Evolutionary conservation across 2,888 invertebrate genomes (phyloP), one percentile per base, ranked within the genome.

Genomic region (Agonopterix subpropinquella): DNA sequence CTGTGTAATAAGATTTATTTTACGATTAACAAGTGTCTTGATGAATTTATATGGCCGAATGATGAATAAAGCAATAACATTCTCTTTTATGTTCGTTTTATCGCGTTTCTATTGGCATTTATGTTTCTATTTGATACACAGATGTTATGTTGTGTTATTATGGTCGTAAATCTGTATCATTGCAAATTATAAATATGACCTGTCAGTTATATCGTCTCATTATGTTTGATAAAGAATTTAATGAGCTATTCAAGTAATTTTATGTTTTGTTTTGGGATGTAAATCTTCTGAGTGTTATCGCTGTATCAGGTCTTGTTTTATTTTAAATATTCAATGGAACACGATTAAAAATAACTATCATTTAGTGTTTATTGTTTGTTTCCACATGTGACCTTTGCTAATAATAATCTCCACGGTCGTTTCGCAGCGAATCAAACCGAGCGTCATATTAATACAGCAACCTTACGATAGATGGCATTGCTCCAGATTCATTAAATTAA

Each of bases 21-120:
- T 87, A 88, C 73, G 86, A 86, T 86, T 88, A 86, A 88, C 84
- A 87, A 88, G 83, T 82, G 82, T 83, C 85, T 83, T 86, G 87
- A 87, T 88, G 87, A 88, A 87, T 87, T 88, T 84, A 85, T 87
- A 84, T 74, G 56, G 71, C 73, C 65, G 73, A 80, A 82, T 88
- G 85, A 87, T 86, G 88, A 83, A 88, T 86, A 83, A 79, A 80
- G 86, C 68, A 69, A 84, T 88, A 86, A 88, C 85, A 83, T 74
- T 70, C 64, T 64, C 70, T 78, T 82, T 85, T 86, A 87, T 75
- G 85, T 71, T 61, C 71, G 56, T 70, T 71, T 84, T 87, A 86
- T 83, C 73, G 74, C 75, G 66, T 70, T 75, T 81, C 84, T 85
- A 86, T 84, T 79, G 82, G 70, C 73, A 74, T 66, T 80, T 79